Percentiles rank a stretch among this genome's conserved stretches.
Evolutionary conservation across 2,797 vertebrate species (phyloP).

Genomic region (Notamacropus eugenii): DNA sequence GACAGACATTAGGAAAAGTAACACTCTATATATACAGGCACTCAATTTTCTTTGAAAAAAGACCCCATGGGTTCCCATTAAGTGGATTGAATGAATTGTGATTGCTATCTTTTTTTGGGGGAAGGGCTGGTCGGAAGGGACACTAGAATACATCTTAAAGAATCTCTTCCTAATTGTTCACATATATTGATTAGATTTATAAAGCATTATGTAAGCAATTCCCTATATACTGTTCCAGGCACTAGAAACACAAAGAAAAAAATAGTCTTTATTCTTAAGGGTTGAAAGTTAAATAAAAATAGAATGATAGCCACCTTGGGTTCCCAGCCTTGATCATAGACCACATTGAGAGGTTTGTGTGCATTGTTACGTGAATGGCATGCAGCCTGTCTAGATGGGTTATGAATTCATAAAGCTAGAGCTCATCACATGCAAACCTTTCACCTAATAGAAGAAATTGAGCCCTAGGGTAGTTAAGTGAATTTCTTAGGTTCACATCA

Average conservation of each 20-base stretch:
- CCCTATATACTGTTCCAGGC: too few species aligned
- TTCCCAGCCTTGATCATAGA: not conserved
- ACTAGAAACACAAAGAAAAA: not conserved
- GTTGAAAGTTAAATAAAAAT: not conserved
- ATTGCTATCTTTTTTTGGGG: not conserved
- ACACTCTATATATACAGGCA: not conserved
- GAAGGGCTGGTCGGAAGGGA: not conserved
- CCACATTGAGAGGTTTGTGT: not conserved
- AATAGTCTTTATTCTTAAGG: not conserved
- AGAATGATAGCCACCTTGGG: not conserved
- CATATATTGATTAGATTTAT: too few species aligned
- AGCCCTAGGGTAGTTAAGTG: not conserved
- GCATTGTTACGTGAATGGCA: not conserved
- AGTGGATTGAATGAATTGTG: not conserved
- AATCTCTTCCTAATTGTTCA: not conserved
- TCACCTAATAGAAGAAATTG: not conserved
- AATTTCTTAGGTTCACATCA: not conserved
- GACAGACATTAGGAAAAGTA: constrained; percentile 14
- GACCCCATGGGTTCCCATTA: not conserved
- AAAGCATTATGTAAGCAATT: not conserved
- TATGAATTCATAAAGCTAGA: not conserved
- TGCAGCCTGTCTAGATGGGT: not conserved
- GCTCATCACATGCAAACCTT: not conserved
- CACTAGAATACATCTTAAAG: too few species aligned
- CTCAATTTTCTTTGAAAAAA: not conserved